Conservation (phyloP, 2,888 invertebrate genomes). For the Venusia cambrica region DNA sequence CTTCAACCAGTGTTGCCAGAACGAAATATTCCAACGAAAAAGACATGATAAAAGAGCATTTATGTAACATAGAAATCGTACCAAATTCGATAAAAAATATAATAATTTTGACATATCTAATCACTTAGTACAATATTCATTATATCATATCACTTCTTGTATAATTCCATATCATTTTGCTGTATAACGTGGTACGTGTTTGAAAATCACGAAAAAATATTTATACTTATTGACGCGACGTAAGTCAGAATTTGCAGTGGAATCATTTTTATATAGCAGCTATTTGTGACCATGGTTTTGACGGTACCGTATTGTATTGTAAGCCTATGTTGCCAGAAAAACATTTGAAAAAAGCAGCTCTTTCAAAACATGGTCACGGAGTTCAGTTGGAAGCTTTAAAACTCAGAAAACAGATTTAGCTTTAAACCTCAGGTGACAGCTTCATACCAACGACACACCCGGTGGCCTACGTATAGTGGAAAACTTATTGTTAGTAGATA, state of each 20-base stretch:
- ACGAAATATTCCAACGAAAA: constrained; percentile 64
- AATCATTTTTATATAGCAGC: constrained; percentile 33
- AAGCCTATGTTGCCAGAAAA: constrained; percentile 16
- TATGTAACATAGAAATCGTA: constrained; percentile 67
- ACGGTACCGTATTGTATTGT: too few relatives aligned
- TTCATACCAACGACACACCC: constrained; percentile 30
- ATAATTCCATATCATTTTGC: constrained; percentile 78
- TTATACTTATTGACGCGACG: constrained; percentile 36
- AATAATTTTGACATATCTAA: constrained; percentile 76
- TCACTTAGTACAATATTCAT: constrained; percentile 78
- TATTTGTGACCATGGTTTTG: constrained; percentile 37
- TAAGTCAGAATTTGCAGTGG: constrained; percentile 31
- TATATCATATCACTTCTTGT: constrained; percentile 77
- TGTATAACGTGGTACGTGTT: constrained; percentile 65
- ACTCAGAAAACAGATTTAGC: constrained; percentile 46
- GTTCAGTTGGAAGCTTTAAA: constrained; percentile 56
- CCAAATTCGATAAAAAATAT: constrained; percentile 67
- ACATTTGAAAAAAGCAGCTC: constrained; percentile 30
- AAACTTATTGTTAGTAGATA: constrained; percentile 58
- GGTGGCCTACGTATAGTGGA: constrained; percentile 68
- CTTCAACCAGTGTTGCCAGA: constrained; percentile 59
- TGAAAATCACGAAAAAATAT: constrained; percentile 59
- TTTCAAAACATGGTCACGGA: constrained; percentile 35
- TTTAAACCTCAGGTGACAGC: constrained; percentile 46
- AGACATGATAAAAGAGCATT: constrained; percentile 74